A percentile compares a stretch with the other conserved stretches of the same genome.
phyloP scores from a whole-genome alignment of 2,888 invertebrate species.

The Conchocele bisecta region DNA sequence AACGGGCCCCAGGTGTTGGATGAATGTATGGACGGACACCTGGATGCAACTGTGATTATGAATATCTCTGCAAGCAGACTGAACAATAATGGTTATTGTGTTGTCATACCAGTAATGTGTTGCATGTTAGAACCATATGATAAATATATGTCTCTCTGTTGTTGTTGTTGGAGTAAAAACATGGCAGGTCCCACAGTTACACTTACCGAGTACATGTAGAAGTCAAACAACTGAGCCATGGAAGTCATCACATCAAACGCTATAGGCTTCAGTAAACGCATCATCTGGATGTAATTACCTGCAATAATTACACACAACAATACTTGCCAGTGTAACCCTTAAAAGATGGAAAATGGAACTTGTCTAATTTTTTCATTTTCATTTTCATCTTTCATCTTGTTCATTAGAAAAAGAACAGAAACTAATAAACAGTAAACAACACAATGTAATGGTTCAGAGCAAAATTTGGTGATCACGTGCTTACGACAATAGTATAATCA shows the following conservation, averaged over 20 bases:
- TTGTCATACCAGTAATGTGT: no score
- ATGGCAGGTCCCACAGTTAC: no score
- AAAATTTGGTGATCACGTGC: not conserved
- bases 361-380: not conserved
- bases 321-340: not conserved
- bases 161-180: no score
- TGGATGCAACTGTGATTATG: no score
- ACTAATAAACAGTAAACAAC: not conserved
- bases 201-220: conserved; percentile 92
- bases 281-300: conserved; percentile 95
- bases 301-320: conserved; percentile 42
- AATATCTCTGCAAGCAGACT: no score
- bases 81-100: no score
- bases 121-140: no score
- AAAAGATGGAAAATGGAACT: not conserved
- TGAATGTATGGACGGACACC: no score
- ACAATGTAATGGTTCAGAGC: not conserved
- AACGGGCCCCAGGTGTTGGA: no score
- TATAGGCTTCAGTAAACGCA: conserved; percentile 93
- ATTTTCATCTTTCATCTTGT: not conserved
- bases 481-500: no score
- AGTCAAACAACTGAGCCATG: conserved; percentile 96
- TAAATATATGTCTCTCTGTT: no score
- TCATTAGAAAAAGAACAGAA: no score
- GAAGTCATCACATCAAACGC: conserved; percentile 94